Evolutionary conservation across 2,888 invertebrate species (phyloP), one percentile per base, ranked within the genome.

Genomic region (Dendrolimus pini): DNA sequence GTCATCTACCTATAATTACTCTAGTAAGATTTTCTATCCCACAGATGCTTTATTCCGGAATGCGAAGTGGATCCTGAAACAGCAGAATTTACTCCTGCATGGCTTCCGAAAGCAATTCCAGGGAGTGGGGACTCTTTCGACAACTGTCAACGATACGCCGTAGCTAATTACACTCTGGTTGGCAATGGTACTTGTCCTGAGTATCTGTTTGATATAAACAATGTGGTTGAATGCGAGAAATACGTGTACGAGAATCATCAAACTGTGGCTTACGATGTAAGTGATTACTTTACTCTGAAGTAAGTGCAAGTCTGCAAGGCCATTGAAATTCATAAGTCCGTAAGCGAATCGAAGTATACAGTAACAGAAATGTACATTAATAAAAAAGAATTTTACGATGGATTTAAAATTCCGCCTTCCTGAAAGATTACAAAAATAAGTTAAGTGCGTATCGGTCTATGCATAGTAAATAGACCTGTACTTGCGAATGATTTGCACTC

Each of bases 61-160:
- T 85, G 85, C 56, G 85, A 84, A 56, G 58, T 41, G 12, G 53
- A 53, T n/a, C 58, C 62, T 3, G 63, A 61, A 3, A 60, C 59
- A 1, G 60, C 77, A 1, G 72, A 72, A 18, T 90, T 83, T 65
- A 62, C 76, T 9, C 83, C 86, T 0, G 56, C 76, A 0, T 93
- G 93, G 92, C 65, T 92, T 41, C 62, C 73, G 9, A 72, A 83
- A 55, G 91, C 92, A 0, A 77, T 89, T 7, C 92, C 92, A 0
- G 74, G 60, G 0, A 56, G 71, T 6, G 66, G 69, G 6, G 63
- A 65, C 41, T 71, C 69, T 1, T 74, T 85, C 61, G 89, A 91
- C 59, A 84, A 83, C 60, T 93, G 93, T 65, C 75, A 80, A 56
- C 85, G 92, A 1, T 92, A 74, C 62, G 75, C 66, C 18, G 73